Conservation (phyloP, 2,113 vertebrate genomes). For the Mormyrus iriodes region DNA sequence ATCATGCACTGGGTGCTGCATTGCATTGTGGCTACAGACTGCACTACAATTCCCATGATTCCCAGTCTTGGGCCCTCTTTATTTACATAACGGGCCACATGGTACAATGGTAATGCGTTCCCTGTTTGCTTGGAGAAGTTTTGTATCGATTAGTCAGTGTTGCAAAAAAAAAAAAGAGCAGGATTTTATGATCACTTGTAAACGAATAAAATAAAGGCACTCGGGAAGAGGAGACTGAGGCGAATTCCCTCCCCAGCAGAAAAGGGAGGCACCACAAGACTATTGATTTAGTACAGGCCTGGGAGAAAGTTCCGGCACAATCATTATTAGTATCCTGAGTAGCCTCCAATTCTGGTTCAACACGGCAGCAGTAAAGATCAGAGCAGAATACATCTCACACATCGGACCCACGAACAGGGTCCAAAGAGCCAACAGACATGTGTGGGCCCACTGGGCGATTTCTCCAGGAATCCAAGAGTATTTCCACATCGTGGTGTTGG, state of each 20-base stretch:
- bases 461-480: not conserved
- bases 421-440: not conserved
- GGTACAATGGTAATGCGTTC: slow-evolving; percentile 33
- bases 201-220: slow-evolving; percentile 24
- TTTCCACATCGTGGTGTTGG: no score
- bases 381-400: not conserved
- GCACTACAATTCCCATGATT: slow-evolving; percentile 7
- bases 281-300: slow-evolving; percentile 37
- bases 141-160: slow-evolving; percentile 37
- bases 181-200: slow-evolving; percentile 35
- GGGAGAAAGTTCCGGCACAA: slow-evolving; percentile 25
- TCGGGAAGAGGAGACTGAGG: slow-evolving; percentile 15
- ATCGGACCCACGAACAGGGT: not conserved
- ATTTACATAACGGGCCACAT: slow-evolving; percentile 34
- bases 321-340: slow-evolving; percentile 21
- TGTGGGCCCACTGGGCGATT: not conserved
- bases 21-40: not conserved
- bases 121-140: slow-evolving; percentile 22
- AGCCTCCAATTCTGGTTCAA: no score
- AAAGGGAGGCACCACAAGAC: slow-evolving; percentile 2
- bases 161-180: slow-evolving; percentile 16
- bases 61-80: slow-evolving; percentile 21
- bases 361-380: slow-evolving; percentile 19
- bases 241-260: slow-evolving; percentile 20
- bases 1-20: not conserved